These are phyloP conservation scores for Neomonachus schauinslandi DNA, from an alignment of 2,113 vertebrate species.

Conservation along the genomic window DNA sequence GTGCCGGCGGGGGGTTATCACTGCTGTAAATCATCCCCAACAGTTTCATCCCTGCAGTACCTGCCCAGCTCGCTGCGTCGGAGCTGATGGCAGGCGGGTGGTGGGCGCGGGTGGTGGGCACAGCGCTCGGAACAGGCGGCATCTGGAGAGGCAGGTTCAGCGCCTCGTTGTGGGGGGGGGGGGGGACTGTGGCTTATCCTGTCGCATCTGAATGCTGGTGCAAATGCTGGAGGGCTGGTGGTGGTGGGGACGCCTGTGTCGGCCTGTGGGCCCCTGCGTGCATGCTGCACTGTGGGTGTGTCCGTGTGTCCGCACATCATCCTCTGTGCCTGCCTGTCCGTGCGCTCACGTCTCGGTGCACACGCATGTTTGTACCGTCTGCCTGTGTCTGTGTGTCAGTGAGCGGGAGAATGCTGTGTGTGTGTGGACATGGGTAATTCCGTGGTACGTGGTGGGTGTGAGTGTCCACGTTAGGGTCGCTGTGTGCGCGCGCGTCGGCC, in stretches of 20 bases:
- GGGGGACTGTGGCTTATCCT: not conserved
- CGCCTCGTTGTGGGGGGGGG: too few relatives aligned
- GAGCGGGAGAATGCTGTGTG: not conserved
- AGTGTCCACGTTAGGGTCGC: not conserved
- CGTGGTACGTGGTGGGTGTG: not conserved
- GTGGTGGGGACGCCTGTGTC: not conserved
- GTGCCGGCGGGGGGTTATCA: constrained; percentile 57
- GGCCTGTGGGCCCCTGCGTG: not conserved
- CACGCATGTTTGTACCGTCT: not conserved
- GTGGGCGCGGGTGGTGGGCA: not conserved
- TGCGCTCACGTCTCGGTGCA: not conserved
- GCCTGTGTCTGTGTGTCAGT: not conserved
- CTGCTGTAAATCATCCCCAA: constrained; percentile 77
- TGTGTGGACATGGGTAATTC: not conserved
- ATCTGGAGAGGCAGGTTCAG: constrained; percentile 76
- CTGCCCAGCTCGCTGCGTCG: constrained; percentile 68
- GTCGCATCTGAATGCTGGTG: not conserved
- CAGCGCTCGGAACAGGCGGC: constrained; percentile 69
- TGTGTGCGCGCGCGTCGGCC: not conserved
- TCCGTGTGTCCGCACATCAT: not conserved
- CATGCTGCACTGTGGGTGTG: rapidly evolving
- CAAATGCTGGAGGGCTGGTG: not conserved
- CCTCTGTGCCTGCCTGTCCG: not conserved
- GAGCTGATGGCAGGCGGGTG: constrained; percentile 62
- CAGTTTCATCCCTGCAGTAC: constrained; percentile 74